Evolutionary conservation across 2,888 invertebrate genomes (phyloP).

Genomic region (Odontocerum albicorne): DNA sequence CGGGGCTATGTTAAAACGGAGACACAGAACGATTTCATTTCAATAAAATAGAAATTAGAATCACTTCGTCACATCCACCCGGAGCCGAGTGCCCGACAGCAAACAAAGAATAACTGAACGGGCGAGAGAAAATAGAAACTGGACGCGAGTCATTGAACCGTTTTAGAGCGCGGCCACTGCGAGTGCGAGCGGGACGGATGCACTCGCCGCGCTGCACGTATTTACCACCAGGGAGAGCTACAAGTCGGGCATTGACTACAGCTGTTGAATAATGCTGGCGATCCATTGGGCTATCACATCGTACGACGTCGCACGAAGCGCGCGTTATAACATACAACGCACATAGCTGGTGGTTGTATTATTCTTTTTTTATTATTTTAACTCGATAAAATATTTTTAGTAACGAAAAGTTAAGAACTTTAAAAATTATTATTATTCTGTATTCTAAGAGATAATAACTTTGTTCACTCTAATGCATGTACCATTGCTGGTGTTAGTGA

Average conservation of each 20-base stretch:
- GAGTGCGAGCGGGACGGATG: constrained; percentile 51
- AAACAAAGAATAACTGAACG: constrained; percentile 55
- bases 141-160: constrained; percentile 60
- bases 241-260: constrained; percentile 19
- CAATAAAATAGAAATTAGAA: constrained; percentile 45
- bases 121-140: constrained; percentile 61
- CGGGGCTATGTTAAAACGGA: constrained; percentile 11
- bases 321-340: too few species aligned
- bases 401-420: too few species aligned
- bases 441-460: too few species aligned
- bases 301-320: too few species aligned
- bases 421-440: too few species aligned
- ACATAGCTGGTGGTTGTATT: too few species aligned
- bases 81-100: constrained; percentile 55
- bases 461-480: too few species aligned
- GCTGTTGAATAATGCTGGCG: constrained; percentile 28
- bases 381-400: too few species aligned
- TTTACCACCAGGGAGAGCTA: constrained; percentile 22
- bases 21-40: constrained; percentile 10
- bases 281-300: too few species aligned
- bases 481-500: too few species aligned
- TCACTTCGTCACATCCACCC: constrained; percentile 51
- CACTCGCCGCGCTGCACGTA: constrained; percentile 3
- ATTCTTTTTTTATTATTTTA: too few species aligned
- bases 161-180: constrained; percentile 46